Evolutionary conservation across 1,140 invertebrate species (phyloP), one percentile per base, ranked within the genome.

Genomic region (Fopius arisanus): DNA sequence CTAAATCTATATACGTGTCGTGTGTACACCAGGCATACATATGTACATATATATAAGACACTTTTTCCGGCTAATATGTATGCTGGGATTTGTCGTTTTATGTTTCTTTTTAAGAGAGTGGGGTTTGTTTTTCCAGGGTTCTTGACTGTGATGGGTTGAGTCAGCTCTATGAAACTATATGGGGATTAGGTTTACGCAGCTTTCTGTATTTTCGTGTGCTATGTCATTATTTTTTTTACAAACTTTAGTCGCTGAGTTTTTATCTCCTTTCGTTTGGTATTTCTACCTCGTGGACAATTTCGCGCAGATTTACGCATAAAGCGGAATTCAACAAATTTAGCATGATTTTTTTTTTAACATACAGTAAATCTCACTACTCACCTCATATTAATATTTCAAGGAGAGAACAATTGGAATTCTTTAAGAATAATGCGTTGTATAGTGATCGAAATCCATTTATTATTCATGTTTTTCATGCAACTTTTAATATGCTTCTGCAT

Each of bases 1-100:
- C 33, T 5, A 41, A 69, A n/a, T 31, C 7, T 65, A 33, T 33
- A 65, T 65, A 71, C 62, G 2, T 65, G n/a, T 48, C 43, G 14
- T 5, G 43, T 48, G 16, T 19, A 48, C 16, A 48, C 43, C 14
- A 16, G 40, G 59, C 59, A 19, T 68, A 51, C 63, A 29, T 73
- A 72, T 65, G 37, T 73, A 40, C 63, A 28, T 75, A 41, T 72
- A 62, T 73, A 70, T 76, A 43, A 21, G 29, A 59, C 67, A 69
- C 62, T 59, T 62, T 48, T 48, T 19, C 43, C 14, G 54, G n/a
- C 21, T 21, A 21, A 59, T 40, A 48, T n/a, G 41, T 62, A 48
- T 67, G 54, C 19, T 70, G 26, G 63, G 63, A 40, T 62, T 70
- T 54, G 62, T 70, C 41, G 37, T 21, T 68, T 69, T 72, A 10